A percentile compares a stretch with the other conserved stretches of the same genome.
Evolutionary conservation across 2,113 vertebrate genomes (phyloP).

Genomic region (Ranitomeya variabilis): DNA sequence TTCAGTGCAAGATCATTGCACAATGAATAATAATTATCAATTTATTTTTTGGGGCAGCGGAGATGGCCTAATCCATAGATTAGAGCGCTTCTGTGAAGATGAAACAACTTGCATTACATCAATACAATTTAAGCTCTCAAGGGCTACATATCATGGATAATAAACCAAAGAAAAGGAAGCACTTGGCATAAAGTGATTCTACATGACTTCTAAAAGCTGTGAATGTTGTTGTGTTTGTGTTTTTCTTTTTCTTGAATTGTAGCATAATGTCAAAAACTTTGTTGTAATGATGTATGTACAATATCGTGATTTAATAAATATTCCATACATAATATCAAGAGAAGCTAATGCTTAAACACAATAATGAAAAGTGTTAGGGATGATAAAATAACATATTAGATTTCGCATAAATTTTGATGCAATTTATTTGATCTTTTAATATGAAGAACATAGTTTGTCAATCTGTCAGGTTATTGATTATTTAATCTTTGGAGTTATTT

Average conservation of each 20-base stretch:
- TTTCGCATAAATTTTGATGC: background rate
- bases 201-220: slow-evolving; percentile 62
- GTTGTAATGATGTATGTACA: background rate
- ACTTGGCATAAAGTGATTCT: slow-evolving; percentile 61
- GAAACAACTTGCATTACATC: slow-evolving; percentile 60
- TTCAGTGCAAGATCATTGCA: slow-evolving; percentile 37
- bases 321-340: background rate
- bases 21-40: slow-evolving; percentile 32
- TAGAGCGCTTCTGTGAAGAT: slow-evolving; percentile 47
- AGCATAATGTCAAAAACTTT: slow-evolving; percentile 16
- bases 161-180: slow-evolving; percentile 64
- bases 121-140: slow-evolving; percentile 59
- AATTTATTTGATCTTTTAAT: background rate
- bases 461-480: no score
- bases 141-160: slow-evolving; percentile 64
- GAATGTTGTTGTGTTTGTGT: slow-evolving; percentile 30
- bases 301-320: background rate
- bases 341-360: background rate
- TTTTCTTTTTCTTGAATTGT: slow-evolving; percentile 21
- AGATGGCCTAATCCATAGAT: slow-evolving; percentile 35
- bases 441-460: no score
- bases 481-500: no score
- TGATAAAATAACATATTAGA: background rate
- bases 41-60: slow-evolving; percentile 42
- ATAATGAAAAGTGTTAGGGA: background rate